These are phyloP conservation scores for Glareola pratincola DNA, from an alignment of 2,113 vertebrate species.

Conservation along the genomic window DNA sequence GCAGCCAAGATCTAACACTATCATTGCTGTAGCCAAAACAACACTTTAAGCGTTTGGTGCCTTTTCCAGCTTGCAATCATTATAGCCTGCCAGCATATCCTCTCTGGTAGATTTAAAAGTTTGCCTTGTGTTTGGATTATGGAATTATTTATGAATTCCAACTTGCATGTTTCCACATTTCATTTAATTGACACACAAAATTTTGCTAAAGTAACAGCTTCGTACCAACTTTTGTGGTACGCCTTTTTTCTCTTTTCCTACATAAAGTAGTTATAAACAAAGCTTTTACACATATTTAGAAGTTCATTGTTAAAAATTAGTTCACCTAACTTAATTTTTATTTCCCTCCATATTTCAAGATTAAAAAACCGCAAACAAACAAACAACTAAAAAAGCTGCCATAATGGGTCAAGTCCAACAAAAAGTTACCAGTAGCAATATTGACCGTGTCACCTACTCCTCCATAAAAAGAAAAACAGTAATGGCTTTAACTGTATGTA, in stretches of 20 bases:
- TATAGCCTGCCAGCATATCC: neutral
- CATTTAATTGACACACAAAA: neutral
- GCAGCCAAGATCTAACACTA: neutral
- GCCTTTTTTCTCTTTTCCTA: neutral
- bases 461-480: neutral
- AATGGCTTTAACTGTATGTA: neutral
- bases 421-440: neutral
- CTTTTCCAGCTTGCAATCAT: neutral
- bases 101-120: neutral
- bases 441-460: neutral
- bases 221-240: neutral
- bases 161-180: neutral
- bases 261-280: neutral
- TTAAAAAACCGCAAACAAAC: too few relatives aligned
- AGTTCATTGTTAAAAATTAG: neutral
- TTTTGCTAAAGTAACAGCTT: neutral
- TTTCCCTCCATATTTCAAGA: neutral
- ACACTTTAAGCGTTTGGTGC: fast-evolving
- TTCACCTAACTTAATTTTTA: neutral
- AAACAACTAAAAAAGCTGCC: too few relatives aligned
- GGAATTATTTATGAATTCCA: neutral
- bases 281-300: neutral
- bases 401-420: neutral
- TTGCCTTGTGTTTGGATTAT: neutral
- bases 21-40: neutral